Percentiles rank a stretch among this genome's conserved stretches.
Conservation (phyloP, 1,140 invertebrate genomes). For the Hycleus phaleratus region DNA sequence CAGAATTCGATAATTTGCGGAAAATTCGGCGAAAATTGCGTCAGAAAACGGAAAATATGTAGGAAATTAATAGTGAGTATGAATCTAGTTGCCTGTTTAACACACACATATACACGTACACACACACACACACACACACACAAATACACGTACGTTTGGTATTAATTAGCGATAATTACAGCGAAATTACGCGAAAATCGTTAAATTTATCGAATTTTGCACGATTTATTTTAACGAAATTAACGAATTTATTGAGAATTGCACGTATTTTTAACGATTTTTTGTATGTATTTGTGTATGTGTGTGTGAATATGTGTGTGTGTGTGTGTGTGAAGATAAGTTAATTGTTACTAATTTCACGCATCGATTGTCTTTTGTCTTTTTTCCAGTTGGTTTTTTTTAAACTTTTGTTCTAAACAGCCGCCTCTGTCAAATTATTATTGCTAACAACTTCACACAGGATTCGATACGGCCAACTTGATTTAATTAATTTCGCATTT, state of each 20-base stretch:
- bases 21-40: no score
- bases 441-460: constrained; percentile 1
- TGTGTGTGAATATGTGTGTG: not conserved
- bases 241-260: not conserved
- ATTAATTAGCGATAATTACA: no score
- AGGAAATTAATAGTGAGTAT: no score
- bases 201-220: not conserved
- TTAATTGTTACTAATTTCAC: constrained; percentile 11
- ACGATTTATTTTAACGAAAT: not conserved
- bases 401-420: not conserved
- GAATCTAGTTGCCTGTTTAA: no score
- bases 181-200: not conserved
- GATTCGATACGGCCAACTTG: not conserved
- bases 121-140: no score
- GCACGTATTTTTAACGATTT: no score
- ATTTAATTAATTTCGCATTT: not conserved
- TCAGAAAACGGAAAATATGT: no score
- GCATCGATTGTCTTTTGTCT: constrained; percentile 14
- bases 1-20: no score
- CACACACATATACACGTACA: no score
- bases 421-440: not conserved
- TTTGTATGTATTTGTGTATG: no score
- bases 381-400: not conserved
- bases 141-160: no score
- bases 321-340: not conserved